Base-by-base conservation (phyloP, 2,888 invertebrate species). In the Calameuta pallipes region DNA sequence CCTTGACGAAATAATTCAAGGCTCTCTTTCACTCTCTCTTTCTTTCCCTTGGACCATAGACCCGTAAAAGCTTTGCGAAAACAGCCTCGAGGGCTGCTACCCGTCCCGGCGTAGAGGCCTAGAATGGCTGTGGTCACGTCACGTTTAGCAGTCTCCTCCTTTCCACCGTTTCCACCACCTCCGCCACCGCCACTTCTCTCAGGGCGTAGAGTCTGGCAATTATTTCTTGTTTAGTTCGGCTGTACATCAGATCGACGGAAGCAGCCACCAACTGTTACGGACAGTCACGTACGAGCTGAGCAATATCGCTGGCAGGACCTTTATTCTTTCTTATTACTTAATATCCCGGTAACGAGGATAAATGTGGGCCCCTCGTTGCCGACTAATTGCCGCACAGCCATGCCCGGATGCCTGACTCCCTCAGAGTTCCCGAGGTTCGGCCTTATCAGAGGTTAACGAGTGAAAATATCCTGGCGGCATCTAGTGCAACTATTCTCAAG, bases 251-350 rank as follows among this genome's bases (percentile, higher is more conserved):
- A 83, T 85, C 79, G 82, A 80, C 81, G 83, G 79, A 79, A 80
- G 69, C 74, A 15, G 71, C 79, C 73, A 69, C 76, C 77, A 76
- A 79, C 82, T 84, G 82, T 83, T 84, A 82, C 80, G 74, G 75
- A 81, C 73, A 77, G 86, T 87, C 87, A 87, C 87, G 87, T 87
- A 85, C 81, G 73, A 77, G 79, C 80, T 75, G 75, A 79, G 85
- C 83, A 86, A 86, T 86, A 86, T 83, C 83, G 85, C 75, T 74
- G 77, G 69, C 75, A 73, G 37, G 80, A 75, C 84, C 84, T 83
- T 86, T 86, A 86, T 85, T 86, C 83, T 86, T 86, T 86, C 85
- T 86, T 86, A 85, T 86, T 86, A 86, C 83, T 85, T 85, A 85
- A 86, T 86, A 86, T 86, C 85, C 83, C 73, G 74, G 82, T 85